Evolutionary conservation across 2,797 vertebrate species (phyloP).

Genomic region (Anguilla anguilla): DNA sequence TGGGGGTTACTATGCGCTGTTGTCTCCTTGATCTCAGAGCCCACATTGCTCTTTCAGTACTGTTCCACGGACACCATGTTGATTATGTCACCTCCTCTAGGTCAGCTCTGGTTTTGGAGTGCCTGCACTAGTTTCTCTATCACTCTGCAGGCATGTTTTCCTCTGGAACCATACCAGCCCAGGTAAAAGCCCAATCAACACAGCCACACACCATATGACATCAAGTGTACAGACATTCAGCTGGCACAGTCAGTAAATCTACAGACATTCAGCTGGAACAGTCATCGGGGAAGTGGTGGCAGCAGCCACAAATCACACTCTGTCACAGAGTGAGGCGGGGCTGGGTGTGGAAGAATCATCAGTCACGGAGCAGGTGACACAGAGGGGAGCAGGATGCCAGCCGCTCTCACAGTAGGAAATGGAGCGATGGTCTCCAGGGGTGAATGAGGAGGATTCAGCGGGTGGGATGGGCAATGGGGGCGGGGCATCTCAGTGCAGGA

Average conservation of each 20-base stretch:
- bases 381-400: neutral
- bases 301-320: neutral
- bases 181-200: slow-evolving; percentile 4
- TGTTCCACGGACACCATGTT: neutral
- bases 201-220: neutral
- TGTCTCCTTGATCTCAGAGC: neutral
- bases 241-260: neutral
- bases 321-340: neutral
- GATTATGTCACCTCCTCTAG: neutral
- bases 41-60: neutral
- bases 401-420: neutral
- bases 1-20: neutral
- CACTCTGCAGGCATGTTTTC: neutral
- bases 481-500: neutral
- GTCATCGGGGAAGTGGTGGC: neutral
- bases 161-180: slow-evolving; percentile 13
- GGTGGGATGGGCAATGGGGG: neutral
- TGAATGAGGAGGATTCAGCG: neutral
- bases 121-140: neutral
- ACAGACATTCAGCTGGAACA: neutral
- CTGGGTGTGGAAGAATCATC: neutral
- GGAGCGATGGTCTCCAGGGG: neutral
- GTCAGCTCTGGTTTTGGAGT: neutral
- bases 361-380: neutral
- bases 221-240: neutral